phyloP scores from a whole-genome alignment of 2,888 invertebrate species.

The Pheosia gnoma region DNA sequence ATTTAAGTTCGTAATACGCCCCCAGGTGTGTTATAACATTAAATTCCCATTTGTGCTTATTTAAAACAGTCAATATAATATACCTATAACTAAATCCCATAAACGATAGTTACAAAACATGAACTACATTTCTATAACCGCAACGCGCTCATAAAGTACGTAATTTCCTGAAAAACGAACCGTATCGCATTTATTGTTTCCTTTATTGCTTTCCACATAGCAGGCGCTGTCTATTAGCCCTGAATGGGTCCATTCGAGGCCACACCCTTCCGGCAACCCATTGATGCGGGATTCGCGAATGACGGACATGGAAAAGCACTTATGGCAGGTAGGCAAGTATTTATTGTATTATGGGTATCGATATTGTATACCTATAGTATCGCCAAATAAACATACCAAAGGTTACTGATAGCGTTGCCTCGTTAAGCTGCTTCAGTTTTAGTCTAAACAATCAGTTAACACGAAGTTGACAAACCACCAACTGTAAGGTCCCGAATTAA shows the following conservation, averaged over 20 bases:
- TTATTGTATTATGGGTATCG: background rate
- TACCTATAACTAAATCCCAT: too few relatives aligned
- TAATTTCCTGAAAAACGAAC: constrained; percentile 12
- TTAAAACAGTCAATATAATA: too few relatives aligned
- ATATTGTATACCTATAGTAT: background rate
- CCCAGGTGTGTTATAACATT: too few relatives aligned
- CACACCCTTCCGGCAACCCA: constrained; percentile 40
- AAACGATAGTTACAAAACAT: background rate
- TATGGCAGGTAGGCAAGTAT: constrained; percentile 9
- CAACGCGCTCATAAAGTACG: constrained; percentile 11
- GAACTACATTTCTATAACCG: background rate
- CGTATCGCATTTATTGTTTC: constrained; percentile 9
- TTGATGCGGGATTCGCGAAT: constrained; percentile 33
- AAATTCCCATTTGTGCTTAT: too few relatives aligned
- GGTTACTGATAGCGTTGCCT: too few relatives aligned
- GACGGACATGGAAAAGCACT: constrained; percentile 29
- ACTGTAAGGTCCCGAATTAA: too few relatives aligned
- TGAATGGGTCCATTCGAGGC: constrained; percentile 32
- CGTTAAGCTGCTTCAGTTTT: too few relatives aligned
- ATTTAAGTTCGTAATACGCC: too few relatives aligned
- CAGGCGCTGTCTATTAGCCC: constrained; percentile 15
- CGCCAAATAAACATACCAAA: too few relatives aligned
- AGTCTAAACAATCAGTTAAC: too few relatives aligned
- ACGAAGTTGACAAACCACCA: too few relatives aligned
- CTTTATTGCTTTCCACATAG: constrained; percentile 15